Evolutionary conservation across 1,140 invertebrate species (phyloP).

Genomic region (Caerostris darwini): DNA sequence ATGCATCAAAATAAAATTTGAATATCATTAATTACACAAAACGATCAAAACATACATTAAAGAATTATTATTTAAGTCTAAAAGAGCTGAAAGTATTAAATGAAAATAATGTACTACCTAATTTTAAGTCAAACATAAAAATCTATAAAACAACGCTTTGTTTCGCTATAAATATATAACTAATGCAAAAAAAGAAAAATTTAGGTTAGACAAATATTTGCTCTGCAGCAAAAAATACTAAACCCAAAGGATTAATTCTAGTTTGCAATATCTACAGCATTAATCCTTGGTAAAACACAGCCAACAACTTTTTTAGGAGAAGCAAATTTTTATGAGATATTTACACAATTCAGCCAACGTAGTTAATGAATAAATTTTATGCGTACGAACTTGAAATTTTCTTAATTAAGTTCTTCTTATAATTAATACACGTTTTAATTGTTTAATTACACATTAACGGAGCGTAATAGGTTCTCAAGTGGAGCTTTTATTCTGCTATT

Average conservation of each 20-base stretch:
- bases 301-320: background rate
- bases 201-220: background rate
- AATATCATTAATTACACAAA: too few relatives aligned
- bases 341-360: background rate
- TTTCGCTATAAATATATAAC: too few relatives aligned
- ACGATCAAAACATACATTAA: too few relatives aligned
- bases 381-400: background rate
- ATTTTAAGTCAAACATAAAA: too few relatives aligned
- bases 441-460: constrained; percentile 65
- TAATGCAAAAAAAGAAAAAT: background rate
- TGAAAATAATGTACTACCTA: too few relatives aligned
- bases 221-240: background rate
- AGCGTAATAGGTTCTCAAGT: constrained; percentile 41
- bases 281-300: too few relatives aligned
- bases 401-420: constrained; percentile 52
- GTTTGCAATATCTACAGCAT: background rate
- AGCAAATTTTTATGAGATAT: background rate
- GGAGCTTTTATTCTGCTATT: constrained; percentile 51
- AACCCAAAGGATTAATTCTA: background rate
- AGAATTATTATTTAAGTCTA: too few relatives aligned
- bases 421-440: constrained; percentile 54
- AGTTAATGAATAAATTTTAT: constrained; percentile 24
- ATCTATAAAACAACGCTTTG: too few relatives aligned
- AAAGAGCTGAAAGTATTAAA: too few relatives aligned
- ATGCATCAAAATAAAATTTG: too few relatives aligned